Base-by-base conservation (phyloP, 2,113 vertebrate species). In the Brachypodius melanocephalos region DNA sequence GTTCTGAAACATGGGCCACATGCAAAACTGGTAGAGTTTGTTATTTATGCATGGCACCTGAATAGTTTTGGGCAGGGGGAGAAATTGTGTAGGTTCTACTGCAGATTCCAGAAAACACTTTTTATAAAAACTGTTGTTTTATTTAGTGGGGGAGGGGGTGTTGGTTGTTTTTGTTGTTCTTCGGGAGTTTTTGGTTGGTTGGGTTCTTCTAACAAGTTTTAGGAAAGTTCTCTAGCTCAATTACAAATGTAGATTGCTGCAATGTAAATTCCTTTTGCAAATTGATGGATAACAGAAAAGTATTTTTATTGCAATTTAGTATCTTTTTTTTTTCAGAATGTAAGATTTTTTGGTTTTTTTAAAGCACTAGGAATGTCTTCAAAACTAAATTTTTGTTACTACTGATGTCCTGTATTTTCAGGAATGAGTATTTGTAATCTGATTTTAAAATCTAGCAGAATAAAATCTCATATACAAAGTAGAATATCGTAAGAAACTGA, bases 11-110 rank as follows among this genome's bases (percentile, higher is more conserved):
- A 8, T 14, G 25, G 16, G 43, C 7, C 14, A 19, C 5, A 7
- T 36, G 10, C 5, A 36, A 11, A 82, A 69, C 7, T 22, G 13
- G 17, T 48, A 22, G 28, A 40, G 40, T 61, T 65, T 49, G 9
- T 29, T 75, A 26, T 7, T 65, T 78, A 10, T 43, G 13, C 6
- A 46, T 59, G 45, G 26, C 18, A 62, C 45, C 24, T 59, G 34
- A 58, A 28, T 40, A 32, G 43, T 58, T 28, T 51, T 34, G 36
- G 17, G 17, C 0, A 1, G 11, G 17, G 8, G 5, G 12, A 3
- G 1, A 10, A 40, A 21, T 28, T 21, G 1, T 58, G 6, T 42
- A 61, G 20, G 17, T 49, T 90, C 74, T 66, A 36, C 36, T 10
- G 25, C 5, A 83, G 32, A n/a, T 13, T 34, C 28, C 31, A 66